Conservation (phyloP, 2,113 vertebrate genomes). For the Stegostoma tigrinum region DNA sequence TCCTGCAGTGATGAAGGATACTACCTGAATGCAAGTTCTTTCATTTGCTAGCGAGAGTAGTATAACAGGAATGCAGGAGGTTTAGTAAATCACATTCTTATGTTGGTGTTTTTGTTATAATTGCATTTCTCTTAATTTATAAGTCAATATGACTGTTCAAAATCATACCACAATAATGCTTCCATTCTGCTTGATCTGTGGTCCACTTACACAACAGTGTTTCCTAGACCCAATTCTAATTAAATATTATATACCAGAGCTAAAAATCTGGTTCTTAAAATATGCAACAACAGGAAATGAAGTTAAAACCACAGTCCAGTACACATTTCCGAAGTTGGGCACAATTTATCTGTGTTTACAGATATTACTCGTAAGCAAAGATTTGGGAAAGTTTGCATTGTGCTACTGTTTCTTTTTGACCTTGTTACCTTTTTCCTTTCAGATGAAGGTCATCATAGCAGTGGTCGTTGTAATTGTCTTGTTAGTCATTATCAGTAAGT, state of each 20-base stretch:
- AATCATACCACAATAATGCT: neutral
- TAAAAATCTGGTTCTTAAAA: neutral
- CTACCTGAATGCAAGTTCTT: neutral
- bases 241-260: neutral
- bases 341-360: neutral
- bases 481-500: conserved; percentile 90
- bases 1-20: neutral
- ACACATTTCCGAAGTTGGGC: neutral
- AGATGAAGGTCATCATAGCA: conserved; percentile 88
- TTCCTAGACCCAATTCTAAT: neutral
- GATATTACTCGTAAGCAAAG: neutral
- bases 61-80: neutral
- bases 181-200: neutral
- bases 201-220: neutral
- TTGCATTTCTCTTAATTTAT: neutral
- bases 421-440: conserved; percentile 42
- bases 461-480: conserved; percentile 73
- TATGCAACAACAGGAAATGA: neutral
- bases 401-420: neutral
- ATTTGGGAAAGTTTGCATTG: neutral
- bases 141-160: neutral
- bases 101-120: neutral
- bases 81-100: neutral
- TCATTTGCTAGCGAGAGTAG: neutral
- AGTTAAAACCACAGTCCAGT: neutral